Percentiles rank a stretch among this genome's conserved stretches.
Evolutionary conservation across 2,113 vertebrate species (phyloP).

Genomic region (Phoenicopterus ruber): DNA sequence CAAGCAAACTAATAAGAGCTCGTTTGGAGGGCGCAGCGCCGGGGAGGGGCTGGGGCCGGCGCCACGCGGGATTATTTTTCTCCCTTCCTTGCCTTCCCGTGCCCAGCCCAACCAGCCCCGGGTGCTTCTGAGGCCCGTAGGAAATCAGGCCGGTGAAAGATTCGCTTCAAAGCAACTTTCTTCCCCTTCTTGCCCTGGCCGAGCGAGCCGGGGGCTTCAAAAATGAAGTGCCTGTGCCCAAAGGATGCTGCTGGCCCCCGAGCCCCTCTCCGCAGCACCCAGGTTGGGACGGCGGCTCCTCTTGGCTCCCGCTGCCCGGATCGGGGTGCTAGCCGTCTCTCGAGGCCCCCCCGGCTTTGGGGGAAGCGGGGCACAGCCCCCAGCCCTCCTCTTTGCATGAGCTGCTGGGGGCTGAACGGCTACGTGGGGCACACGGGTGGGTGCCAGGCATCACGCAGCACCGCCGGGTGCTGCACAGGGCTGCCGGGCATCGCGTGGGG

Average conservation of each 20-base stretch:
- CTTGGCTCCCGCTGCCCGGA: not conserved
- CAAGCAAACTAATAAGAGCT: slow-evolving; percentile 77
- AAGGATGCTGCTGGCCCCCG: not conserved
- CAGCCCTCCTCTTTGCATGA: not conserved
- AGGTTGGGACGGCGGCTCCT: not conserved
- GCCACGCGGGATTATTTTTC: not conserved
- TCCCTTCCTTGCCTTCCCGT: not conserved
- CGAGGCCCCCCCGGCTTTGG: not conserved
- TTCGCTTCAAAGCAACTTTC: not conserved
- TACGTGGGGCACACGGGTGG: fast-evolving
- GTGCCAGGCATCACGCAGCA: not conserved
- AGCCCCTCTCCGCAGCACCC: not conserved
- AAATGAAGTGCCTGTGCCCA: not conserved
- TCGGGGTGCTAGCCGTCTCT: not conserved
- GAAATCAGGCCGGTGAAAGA: fast-evolving
- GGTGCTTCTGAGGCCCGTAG: not conserved
- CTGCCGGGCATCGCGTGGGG: not conserved
- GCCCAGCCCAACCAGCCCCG: not conserved
- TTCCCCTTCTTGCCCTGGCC: not conserved
- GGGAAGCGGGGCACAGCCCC: not conserved
- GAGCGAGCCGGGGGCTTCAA: fast-evolving
- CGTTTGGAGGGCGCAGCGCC: not conserved
- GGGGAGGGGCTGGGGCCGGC: not conserved
- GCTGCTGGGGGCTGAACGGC: not conserved
- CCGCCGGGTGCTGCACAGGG: not conserved